Conservation (phyloP, 2,113 vertebrate species). For the Poeciliopsis prolifica region DNA sequence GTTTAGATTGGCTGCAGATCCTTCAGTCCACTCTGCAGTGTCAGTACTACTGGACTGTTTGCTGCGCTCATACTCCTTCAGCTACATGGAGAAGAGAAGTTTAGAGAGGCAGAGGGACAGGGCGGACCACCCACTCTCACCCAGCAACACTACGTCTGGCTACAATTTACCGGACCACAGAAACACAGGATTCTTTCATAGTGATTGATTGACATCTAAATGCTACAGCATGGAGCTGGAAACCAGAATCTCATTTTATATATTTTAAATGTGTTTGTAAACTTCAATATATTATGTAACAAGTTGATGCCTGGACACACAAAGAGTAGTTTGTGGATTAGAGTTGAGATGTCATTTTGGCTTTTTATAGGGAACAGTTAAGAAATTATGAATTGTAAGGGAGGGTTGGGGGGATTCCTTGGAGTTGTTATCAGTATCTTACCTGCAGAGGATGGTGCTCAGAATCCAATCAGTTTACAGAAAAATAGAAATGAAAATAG, state of each 20-base stretch:
- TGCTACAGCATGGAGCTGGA: background rate
- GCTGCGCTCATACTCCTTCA: conserved; percentile 97
- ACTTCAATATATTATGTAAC: background rate
- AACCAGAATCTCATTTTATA: background rate
- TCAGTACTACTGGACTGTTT: conserved; percentile 87
- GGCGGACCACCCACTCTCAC: conserved; percentile 60
- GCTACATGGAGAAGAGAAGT: conserved; percentile 88
- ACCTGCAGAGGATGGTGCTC: background rate
- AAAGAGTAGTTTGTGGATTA: background rate
- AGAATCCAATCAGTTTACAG: background rate
- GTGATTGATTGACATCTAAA: conserved; percentile 23
- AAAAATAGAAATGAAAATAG: background rate
- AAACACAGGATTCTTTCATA: conserved; percentile 34
- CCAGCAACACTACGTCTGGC: conserved; percentile 30
- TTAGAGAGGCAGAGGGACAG: conserved; percentile 76
- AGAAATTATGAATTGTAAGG: too few relatives aligned
- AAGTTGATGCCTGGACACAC: background rate
- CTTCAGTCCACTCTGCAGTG: conserved; percentile 90
- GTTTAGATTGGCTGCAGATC: conserved; percentile 86
- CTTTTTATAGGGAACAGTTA: background rate
- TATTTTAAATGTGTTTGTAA: background rate
- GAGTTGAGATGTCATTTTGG: background rate
- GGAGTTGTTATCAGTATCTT: background rate
- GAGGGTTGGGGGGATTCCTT: background rate
- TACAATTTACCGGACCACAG: background rate